Evolutionary conservation across 35 echinoderm and acorn worm genomes (phyloP).

Genomic region (Heliocidaris erythrogramma): DNA sequence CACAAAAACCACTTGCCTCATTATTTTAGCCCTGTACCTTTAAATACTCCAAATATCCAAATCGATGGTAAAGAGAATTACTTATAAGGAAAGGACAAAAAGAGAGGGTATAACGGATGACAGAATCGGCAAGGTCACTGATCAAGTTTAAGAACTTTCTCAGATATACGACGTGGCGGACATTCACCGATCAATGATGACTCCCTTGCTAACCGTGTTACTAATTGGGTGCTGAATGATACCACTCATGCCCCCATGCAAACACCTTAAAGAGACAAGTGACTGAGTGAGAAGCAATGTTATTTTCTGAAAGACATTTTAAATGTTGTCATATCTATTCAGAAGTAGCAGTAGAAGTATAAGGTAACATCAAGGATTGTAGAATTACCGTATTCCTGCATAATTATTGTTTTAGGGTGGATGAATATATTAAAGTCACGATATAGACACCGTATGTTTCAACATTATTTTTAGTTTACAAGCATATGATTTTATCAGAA

Average conservation of each 20-base stretch:
- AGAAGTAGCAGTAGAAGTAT: no score
- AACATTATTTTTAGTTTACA: no score
- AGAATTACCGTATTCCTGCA: no score
- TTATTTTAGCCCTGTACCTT: background rate
- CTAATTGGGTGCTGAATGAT: slow-evolving; percentile 3
- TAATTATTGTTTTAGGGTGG: no score
- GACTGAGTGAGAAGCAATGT: background rate
- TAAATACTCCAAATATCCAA: background rate
- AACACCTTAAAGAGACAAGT: slow-evolving; percentile 17
- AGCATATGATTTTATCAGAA: no score
- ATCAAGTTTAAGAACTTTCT: slow-evolving; percentile 18
- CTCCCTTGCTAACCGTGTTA: slow-evolving; percentile 5
- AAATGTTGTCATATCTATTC: background rate
- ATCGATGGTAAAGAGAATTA: background rate
- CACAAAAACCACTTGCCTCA: no score
- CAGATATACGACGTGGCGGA: background rate
- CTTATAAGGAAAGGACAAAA: background rate
- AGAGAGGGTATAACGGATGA: background rate
- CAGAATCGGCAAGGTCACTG: background rate
- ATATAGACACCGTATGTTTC: no score
- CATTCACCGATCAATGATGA: background rate
- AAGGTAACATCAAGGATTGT: no score
- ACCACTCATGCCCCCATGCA: background rate
- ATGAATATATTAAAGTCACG: no score
- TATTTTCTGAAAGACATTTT: background rate